Conservation (phyloP, 2,797 vertebrate species). For the Cryptoblepharus egeriae region DNA sequence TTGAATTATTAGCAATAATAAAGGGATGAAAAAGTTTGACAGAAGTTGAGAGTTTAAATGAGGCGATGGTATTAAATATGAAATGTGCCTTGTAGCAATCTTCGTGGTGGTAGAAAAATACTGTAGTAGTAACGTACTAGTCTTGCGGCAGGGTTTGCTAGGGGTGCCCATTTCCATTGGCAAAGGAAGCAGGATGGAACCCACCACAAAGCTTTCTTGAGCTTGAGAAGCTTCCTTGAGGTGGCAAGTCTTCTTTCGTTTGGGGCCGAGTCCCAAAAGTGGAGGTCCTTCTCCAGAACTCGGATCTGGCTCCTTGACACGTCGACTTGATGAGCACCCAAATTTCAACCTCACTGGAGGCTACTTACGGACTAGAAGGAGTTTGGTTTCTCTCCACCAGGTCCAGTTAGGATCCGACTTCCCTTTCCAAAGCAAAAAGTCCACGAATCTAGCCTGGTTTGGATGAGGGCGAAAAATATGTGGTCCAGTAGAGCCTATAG, state of each 20-base stretch:
- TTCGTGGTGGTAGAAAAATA: neutral
- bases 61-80: neutral
- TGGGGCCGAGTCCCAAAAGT: neutral
- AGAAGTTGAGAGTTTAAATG: neutral
- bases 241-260: neutral
- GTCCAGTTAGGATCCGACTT: no score
- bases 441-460: neutral
- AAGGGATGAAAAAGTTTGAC: neutral
- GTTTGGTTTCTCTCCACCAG: neutral
- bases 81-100: no score
- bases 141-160: neutral
- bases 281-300: neutral
- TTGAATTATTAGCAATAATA: no score
- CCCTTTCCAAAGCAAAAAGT: neutral
- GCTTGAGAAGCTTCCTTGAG: neutral
- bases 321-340: neutral
- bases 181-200: neutral
- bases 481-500: neutral
- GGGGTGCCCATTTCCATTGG: neutral
- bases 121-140: no score
- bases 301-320: no score
- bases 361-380: neutral
- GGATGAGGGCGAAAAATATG: neutral
- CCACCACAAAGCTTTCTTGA: neutral
- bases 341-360: no score